Evolutionary conservation across 2,888 invertebrate species (phyloP), one percentile per base, ranked within the genome.

Genomic region (Cylloceria caligata): DNA sequence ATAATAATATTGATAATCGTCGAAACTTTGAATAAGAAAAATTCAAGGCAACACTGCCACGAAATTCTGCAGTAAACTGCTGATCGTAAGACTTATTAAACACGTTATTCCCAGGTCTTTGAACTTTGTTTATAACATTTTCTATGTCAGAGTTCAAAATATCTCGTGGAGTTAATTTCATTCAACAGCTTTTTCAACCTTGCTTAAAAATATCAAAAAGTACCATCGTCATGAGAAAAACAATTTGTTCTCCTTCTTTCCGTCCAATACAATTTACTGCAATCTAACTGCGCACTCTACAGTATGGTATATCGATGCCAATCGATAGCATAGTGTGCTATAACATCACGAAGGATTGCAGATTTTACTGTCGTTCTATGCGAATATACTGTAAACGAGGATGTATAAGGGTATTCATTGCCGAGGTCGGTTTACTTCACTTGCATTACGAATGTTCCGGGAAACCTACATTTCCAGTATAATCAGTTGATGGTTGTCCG

Each of bases 401-500:
- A 45, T 47, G 34, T 34, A 36, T 4, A 27, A 4, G n/a, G 4
- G 27, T 30, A 39, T 62, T 19, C 47, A 67, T 45, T 47, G 65
- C 45, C 36, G 21, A 6, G 19, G 36, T n/a, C 68, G 52, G 21
- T 55, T 16, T 27, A 39, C 36, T 21, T 55, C 69, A 36, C 24
- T 69, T 24, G 69, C 34, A 69, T 69, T 55, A 57, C 30, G 57
- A 57, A 57, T 57, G 71, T 30, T 71, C 57, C 42, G 30, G 11
- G 24, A 7, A 71, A 39, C 71, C 71, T 30, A 75, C 57, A 71
- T 69, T 78, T 65, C 67, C 47, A 19, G 81, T 62, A 73, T 81
- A 81, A 81, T 81, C 77, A 81, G 73, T 77, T 73, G 77, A 81
- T 81, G 81, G 73, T 62, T 76, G 47, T 7, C 49, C 65, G 34